Evolutionary conservation across 1,140 invertebrate genomes (phyloP).

Genomic region (Drosophila santomea): DNA sequence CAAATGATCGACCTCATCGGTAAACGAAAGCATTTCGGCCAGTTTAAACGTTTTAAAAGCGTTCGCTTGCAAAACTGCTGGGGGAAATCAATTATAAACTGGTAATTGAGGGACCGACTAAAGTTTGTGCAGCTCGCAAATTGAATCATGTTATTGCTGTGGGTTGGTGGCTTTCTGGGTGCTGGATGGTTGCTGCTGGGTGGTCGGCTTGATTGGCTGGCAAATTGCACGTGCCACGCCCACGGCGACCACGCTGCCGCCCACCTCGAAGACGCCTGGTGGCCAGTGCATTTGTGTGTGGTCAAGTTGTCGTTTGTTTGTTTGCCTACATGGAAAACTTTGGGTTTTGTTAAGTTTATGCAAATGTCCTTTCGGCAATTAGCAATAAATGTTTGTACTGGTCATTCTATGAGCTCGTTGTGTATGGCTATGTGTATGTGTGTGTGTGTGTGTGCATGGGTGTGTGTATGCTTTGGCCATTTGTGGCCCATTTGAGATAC

Average conservation of each 20-base stretch:
- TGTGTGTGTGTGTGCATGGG: not conserved
- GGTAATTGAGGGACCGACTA: constrained; percentile 42
- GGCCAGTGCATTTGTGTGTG: constrained; percentile 31
- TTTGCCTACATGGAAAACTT: constrained; percentile 66
- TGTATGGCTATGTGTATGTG: not conserved
- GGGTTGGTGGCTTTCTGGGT: not conserved
- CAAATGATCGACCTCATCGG: constrained; percentile 1
- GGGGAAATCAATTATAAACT: constrained; percentile 65
- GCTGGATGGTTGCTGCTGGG: not conserved
- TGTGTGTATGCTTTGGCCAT: constrained; percentile 55
- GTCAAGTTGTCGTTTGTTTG: constrained; percentile 71
- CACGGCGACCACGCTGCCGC: constrained; percentile 7
- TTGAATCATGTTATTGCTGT: constrained; percentile 60
- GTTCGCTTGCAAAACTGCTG: not conserved
- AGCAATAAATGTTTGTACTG: constrained; percentile 80
- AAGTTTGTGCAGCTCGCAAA: constrained; percentile 46
- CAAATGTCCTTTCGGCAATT: constrained; percentile 81
- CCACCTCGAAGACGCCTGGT: constrained; percentile 22
- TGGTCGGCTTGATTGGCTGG: constrained; percentile 17
- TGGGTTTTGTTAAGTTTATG: constrained; percentile 82
- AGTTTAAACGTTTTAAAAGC: constrained; percentile 8
- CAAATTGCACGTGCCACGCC: constrained; percentile 46
- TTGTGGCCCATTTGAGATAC: constrained; percentile 79
- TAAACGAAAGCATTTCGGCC: constrained; percentile 9
- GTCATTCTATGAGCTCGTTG: constrained; percentile 20